Evolutionary conservation across 2,113 vertebrate genomes (phyloP), one percentile per base, ranked within the genome.

Genomic region (Fregata magnificens): DNA sequence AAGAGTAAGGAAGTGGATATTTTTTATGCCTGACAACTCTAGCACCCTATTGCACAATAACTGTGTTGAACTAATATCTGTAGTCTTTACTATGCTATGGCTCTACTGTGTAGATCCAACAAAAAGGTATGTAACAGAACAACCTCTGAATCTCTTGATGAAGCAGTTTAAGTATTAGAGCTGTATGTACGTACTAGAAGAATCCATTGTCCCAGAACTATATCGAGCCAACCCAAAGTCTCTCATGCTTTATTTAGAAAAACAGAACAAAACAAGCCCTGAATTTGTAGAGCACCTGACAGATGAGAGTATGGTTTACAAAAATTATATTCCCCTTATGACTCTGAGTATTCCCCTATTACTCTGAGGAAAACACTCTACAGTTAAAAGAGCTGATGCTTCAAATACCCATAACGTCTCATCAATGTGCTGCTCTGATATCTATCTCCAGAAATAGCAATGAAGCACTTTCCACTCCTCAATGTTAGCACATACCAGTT

Each of bases 381-480:
- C 4, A 18, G 12, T 82, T 72, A 12, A 69, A 82, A 67, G 74
- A 44, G 8, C 20, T 91, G 45, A 53, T 73, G 20, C 17, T 77
- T 90, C 31, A 65, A 69, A 73, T 72, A 61, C 45, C 53, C 90
- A 21, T 31, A 55, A 15, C 9, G 4, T 65, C 34, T 74, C 25
- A 28, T 44, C 36, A 40, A 6, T 10, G 16, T 56, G 20, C 63
- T 83, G 53, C 34, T 65, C 21, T n/a, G 38, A n/a, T n/a, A n/a
- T n/a, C 19, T 61, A 5, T 44, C 31, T 38, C 53, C 24, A 79
- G 72, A 82, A 91, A 86, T 16, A 81, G 16, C 44, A 81, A 47
- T 36, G 28, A 58, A 42, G 11, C 0, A 0, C 0, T 8, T 79
- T 62, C 47, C 5, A 9, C 91, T 82, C 63, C 88, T 21, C 59